Evolutionary conservation across 2,113 vertebrate species (phyloP).

Genomic region (Girardinichthys multiradiatus): DNA sequence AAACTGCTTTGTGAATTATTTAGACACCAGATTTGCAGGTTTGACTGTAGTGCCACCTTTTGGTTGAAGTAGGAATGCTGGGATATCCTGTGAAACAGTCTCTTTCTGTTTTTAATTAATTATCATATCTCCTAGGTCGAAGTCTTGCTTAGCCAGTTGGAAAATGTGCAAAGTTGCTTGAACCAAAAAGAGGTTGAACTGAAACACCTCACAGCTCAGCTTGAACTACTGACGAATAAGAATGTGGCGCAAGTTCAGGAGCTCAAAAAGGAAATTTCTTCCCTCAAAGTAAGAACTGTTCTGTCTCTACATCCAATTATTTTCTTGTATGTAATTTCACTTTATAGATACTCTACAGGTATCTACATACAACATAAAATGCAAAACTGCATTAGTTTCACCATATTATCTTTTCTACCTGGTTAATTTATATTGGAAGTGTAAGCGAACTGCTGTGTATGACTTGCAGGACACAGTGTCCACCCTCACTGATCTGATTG

Average conservation of each 20-base stretch:
- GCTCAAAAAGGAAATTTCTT: conserved; percentile 78
- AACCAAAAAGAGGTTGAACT: conserved; percentile 82
- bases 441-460: not conserved
- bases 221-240: conserved; percentile 78
- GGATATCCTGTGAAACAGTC: not conserved
- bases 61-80: conserved; percentile 16
- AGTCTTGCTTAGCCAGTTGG: conserved; percentile 80
- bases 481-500: conserved; percentile 50
- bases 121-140: conserved; percentile 75
- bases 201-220: conserved; percentile 81
- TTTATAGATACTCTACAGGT: no score
- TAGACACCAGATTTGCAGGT: not conserved
- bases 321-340: not conserved
- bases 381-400: not conserved
- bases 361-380: not conserved
- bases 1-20: conserved; percentile 7
- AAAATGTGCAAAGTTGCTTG: conserved; percentile 81
- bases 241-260: conserved; percentile 68
- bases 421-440: not conserved
- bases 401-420: not conserved
- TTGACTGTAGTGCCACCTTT: conserved; percentile 35
- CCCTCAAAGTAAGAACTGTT: conserved; percentile 76
- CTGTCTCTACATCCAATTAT: not conserved
- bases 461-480: conserved; percentile 73
- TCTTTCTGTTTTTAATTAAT: not conserved